These are phyloP conservation scores for Mormyrus hasselquistii DNA, from an alignment of 2,797 vertebrate species.

Conservation along the genomic window DNA sequence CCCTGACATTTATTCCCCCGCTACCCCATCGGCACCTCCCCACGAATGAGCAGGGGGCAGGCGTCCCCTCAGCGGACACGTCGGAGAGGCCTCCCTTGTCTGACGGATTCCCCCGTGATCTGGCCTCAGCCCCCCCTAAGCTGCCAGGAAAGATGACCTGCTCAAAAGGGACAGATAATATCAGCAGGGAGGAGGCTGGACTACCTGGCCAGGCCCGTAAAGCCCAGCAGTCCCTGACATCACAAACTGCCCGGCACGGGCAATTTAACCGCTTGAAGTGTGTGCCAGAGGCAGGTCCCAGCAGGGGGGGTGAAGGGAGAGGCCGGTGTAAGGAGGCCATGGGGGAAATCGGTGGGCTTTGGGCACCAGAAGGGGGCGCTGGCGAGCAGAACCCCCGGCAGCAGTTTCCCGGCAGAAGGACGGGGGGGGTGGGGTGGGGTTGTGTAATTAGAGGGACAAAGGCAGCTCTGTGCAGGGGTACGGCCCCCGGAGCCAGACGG, in stretches of 20 bases:
- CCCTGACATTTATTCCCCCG: slow-evolving; percentile 62
- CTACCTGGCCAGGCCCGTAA: neutral
- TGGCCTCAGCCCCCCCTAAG: slow-evolving; percentile 45
- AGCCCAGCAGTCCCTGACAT: slow-evolving; percentile 33
- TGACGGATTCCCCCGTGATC: slow-evolving; percentile 50
- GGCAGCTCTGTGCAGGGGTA: slow-evolving; percentile 92
- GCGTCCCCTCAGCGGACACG: slow-evolving; percentile 47
- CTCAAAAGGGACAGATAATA: slow-evolving; percentile 57
- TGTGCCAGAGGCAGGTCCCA: neutral
- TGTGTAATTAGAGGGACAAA: slow-evolving; percentile 96
- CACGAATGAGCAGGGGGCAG: slow-evolving; percentile 42
- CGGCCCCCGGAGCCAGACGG: slow-evolving; percentile 94
- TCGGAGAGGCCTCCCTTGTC: slow-evolving; percentile 60
- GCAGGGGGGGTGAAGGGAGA: neutral
- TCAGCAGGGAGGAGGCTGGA: neutral
- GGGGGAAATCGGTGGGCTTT: slow-evolving; percentile 44
- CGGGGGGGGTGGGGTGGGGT: slow-evolving; percentile 47
- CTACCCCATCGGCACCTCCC: slow-evolving; percentile 44
- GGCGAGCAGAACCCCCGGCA: slow-evolving; percentile 65
- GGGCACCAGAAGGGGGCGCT: slow-evolving; percentile 42
- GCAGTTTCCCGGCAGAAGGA: slow-evolving; percentile 70
- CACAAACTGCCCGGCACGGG: neutral
- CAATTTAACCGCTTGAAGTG: neutral
- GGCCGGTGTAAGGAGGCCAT: slow-evolving; percentile 38
- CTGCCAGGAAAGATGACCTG: slow-evolving; percentile 47